Evolutionary conservation across 2,113 vertebrate genomes (phyloP), one percentile per base, ranked within the genome.

Genomic region (Choloepus hoffmanni): DNA sequence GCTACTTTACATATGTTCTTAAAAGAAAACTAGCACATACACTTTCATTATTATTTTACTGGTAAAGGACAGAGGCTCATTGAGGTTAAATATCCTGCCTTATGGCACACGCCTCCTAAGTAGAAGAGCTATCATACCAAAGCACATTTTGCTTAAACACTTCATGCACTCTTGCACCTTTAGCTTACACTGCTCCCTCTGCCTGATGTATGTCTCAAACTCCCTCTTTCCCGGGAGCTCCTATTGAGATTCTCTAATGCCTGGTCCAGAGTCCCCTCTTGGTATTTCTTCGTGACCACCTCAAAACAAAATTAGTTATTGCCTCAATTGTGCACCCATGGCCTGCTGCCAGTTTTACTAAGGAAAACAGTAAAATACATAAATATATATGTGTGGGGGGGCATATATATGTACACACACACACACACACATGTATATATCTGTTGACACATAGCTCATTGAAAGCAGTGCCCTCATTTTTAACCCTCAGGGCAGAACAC

Each of bases 131-230:
- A 1, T 19, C 8, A 23, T 0, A 18, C 13, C 30, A 6, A 78
- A 63, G 40, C 6, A 28, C n/a, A 23, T 60, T 7, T 33, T 55
- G 70, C 60, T 28, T 40, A 36, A 85, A 78, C 4, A 21, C 4
- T 2, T 45, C 23, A 48, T 7, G 60, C 43, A 36, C 19, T 60
- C 36, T 14, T 7, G 53, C 0, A 0, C 9, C 85, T 78, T 45
- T 58, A 7, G 45, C 14, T 45, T 45, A 36, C 18, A 48, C 6
- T 0, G 0, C 55, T 65, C 18, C 26, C 26, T 86, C 81, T 21
- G 33, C 7, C 16, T 10, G 2, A 53, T 74, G 58, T 0, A 3
- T 30, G 0, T 36, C 4, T n/a, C 43, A 30, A 21, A 67, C 2
- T 24, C 7, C 7, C 8, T 11, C 9, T 0, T 28, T 19, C 28